Conservation (phyloP, 2,797 vertebrate genomes). For the Poecile montanus region DNA sequence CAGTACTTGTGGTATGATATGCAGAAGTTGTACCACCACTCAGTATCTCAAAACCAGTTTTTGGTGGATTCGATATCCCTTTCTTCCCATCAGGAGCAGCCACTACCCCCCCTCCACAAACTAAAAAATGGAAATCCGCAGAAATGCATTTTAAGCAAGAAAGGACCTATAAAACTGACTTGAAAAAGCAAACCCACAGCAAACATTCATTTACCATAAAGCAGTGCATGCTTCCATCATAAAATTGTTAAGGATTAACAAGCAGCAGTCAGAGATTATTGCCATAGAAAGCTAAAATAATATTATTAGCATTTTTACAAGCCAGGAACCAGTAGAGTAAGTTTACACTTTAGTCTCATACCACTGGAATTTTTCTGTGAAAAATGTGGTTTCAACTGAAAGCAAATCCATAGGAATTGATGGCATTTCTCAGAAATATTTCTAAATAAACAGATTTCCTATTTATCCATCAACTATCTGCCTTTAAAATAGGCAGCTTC, state of each 20-base stretch:
- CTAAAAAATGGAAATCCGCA: neutral
- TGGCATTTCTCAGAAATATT: neutral
- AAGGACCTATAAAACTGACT: neutral
- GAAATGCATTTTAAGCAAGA: neutral
- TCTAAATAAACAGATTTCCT: neutral
- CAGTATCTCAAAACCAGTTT: neutral
- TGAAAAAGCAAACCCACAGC: neutral
- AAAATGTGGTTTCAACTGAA: neutral
- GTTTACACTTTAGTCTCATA: neutral
- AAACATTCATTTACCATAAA: neutral
- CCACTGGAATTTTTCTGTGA: neutral
- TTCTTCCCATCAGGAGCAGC: neutral
- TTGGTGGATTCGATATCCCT: neutral
- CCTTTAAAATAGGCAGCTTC: neutral
- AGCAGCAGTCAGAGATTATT: neutral
- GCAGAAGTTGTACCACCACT: neutral
- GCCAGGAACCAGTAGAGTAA: neutral
- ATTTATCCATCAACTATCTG: neutral
- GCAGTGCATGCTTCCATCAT: neutral
- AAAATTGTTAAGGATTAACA: neutral
- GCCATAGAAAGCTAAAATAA: neutral
- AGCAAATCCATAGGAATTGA: neutral
- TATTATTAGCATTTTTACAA: neutral
- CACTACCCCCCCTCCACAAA: neutral
- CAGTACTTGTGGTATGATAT: neutral